Evolutionary conservation across 2,888 invertebrate genomes (phyloP), one percentile per base, ranked within the genome.

Genomic region (Apantesis nais): DNA sequence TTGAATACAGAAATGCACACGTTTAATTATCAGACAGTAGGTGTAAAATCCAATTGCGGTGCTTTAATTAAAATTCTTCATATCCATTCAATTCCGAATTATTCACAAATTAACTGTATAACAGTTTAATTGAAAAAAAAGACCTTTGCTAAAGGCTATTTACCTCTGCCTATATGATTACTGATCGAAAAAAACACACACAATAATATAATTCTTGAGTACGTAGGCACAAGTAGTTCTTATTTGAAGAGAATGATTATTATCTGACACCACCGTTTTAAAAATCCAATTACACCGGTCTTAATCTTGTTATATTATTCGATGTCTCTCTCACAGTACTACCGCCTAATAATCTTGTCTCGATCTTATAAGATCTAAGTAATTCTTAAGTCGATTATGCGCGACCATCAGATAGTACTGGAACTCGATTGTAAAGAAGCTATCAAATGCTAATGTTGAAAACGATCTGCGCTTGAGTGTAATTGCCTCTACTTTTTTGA

Each of bases 401-500:
- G 58, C 67, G 66, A 31, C 68, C 75, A 66, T 63, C 72, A 75
- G 58, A 58, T 58, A 58, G 74, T 76, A 72, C 71, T 67, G 68
- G 70, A 73, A 62, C 67, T 74, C 61, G 62, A 74, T 75, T 66
- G 72, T 60, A 68, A 78, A 76, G 70, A 76, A 75, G 75, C 74
- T 69, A 74, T 78, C 68, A 60, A 74, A 81, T 82, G 82, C 73
- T 67, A 81, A 81, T 81, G 71, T 61, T 71, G 65, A 74, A 72
- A 78, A 58, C 71, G 70, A 70, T 67, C 69, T 66, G 58, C 71
- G 52, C 63, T 70, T 72, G 55, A 70, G 62, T 16, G 62, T 74
- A 61, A 73, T 60, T 61, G 73, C 63, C 52, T 60, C 41, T 63
- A n/a, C 25, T 44, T 63, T 41, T 41, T 41, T 16, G 62, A 37